phyloP scores from a whole-genome alignment of 2,888 invertebrate genomes.

The Lepeophtheirus nordmannii region DNA sequence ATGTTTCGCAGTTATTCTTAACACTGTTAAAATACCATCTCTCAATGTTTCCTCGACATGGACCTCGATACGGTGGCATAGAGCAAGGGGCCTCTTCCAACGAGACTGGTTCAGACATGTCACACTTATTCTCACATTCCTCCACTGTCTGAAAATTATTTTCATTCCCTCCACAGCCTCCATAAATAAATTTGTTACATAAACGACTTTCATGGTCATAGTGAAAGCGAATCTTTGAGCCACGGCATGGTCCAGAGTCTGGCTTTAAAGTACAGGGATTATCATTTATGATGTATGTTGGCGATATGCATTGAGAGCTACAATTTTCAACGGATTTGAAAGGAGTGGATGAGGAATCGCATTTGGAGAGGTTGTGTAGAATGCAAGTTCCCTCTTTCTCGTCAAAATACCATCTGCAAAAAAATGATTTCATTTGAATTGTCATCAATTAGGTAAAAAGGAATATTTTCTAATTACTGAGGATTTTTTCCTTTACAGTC shows the following conservation, averaged over 20 bases:
- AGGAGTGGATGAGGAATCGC: neutral
- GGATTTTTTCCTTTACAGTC: too few relatives aligned
- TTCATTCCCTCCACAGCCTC: neutral
- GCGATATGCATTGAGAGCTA: neutral
- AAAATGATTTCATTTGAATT: neutral
- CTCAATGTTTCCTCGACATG: neutral
- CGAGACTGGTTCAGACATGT: neutral
- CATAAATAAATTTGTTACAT: neutral
- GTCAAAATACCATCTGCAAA: neutral
- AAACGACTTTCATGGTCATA: neutral
- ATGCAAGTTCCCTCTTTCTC: neutral
- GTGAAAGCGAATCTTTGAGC: neutral
- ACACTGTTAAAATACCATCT: neutral
- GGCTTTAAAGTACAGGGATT: neutral
- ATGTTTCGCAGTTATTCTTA: neutral
- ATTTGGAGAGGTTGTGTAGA: neutral
- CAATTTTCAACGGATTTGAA: neutral
- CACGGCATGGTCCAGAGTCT: neutral
- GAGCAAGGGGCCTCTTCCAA: neutral
- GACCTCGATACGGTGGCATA: neutral
- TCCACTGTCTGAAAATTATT: neutral
- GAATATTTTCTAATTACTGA: too few relatives aligned
- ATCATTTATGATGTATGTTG: neutral
- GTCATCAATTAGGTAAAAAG: too few relatives aligned
- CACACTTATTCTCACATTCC: neutral